Evolutionary conservation across 2,888 invertebrate species (phyloP).

Genomic region (Trypoxylon attenuatum): DNA sequence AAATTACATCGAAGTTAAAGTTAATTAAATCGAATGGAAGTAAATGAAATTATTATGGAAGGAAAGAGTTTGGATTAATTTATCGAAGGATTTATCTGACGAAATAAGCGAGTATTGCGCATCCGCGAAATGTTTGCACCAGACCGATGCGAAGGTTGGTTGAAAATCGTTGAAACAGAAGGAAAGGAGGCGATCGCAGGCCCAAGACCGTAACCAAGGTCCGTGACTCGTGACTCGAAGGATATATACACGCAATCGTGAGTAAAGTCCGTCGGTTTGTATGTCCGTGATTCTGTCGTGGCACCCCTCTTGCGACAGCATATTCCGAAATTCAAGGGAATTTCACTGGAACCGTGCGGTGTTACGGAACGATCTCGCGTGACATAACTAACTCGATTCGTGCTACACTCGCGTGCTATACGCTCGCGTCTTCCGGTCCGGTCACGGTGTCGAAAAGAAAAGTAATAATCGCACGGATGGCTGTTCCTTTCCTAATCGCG

Average conservation of each 20-base stretch:
- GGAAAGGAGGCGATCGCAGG: neutral
- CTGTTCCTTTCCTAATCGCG: neutral
- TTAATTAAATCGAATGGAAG: neutral
- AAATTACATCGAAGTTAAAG: neutral
- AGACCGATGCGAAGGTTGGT: too few species aligned
- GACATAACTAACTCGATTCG: neutral
- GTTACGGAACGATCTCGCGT: slow-evolving; percentile 4
- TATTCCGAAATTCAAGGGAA: slow-evolving; percentile 30
- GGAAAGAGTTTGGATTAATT: too few species aligned
- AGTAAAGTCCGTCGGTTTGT: too few species aligned
- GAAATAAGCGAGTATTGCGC: too few species aligned
- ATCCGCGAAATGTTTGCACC: too few species aligned
- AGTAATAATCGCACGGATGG: neutral
- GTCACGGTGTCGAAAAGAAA: slow-evolving; percentile 29
- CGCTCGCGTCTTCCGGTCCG: slow-evolving; percentile 3
- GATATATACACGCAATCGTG: neutral
- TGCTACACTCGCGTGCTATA: neutral
- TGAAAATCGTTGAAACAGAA: too few species aligned
- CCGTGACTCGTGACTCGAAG: neutral
- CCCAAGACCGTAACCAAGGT: neutral
- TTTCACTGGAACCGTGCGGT: slow-evolving; percentile 10
- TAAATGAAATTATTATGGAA: too few species aligned
- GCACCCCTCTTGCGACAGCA: slow-evolving; percentile 19
- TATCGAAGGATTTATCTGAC: too few species aligned
- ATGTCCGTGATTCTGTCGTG: slow-evolving; percentile 4